Evolutionary conservation across 2,113 vertebrate genomes (phyloP).

Genomic region (Seriola rivoliana): DNA sequence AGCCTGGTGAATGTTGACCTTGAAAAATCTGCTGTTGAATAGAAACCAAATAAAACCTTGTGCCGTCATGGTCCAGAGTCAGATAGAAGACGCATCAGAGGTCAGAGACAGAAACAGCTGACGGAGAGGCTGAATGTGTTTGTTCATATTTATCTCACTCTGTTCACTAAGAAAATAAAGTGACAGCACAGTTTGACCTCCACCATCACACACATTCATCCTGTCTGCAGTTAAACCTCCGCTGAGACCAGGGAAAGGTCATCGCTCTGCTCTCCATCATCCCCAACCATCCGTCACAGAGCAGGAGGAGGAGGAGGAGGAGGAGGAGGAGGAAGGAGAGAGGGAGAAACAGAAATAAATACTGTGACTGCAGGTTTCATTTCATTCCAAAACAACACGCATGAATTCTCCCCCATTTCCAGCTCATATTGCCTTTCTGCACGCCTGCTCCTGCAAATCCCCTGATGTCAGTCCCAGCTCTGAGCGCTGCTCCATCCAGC

Average conservation of each 20-base stretch:
- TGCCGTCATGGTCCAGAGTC: neutral
- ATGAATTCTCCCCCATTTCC: conserved; percentile 79
- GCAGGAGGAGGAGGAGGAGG: neutral
- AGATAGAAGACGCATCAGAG: neutral
- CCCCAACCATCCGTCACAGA: conserved; percentile 16
- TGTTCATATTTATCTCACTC: conserved; percentile 21
- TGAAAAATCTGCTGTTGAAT: no score
- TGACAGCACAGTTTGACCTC: conserved; percentile 24
- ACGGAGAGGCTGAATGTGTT: neutral
- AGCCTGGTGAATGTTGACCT: no score
- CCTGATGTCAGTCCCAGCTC: conserved; percentile 32
- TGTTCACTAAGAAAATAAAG: neutral
- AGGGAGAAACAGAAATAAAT: conserved; percentile 39
- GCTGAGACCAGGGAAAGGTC: conserved; percentile 56
- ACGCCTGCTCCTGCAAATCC: conserved; percentile 58
- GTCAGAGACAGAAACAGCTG: conserved; percentile 15
- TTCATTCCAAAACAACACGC: conserved; percentile 75
- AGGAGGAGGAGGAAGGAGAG: neutral
- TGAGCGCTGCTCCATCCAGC: no score
- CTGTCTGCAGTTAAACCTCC: conserved; percentile 36
- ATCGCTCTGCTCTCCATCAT: conserved; percentile 43
- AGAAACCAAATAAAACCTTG: no score
- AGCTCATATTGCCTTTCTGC: conserved; percentile 74
- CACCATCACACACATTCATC: conserved; percentile 19
- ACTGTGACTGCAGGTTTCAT: conserved; percentile 64